Evolutionary conservation across 2,113 vertebrate species (phyloP), one percentile per base, ranked within the genome.

Genomic region (Rhegmatorhina hoffmannsi): DNA sequence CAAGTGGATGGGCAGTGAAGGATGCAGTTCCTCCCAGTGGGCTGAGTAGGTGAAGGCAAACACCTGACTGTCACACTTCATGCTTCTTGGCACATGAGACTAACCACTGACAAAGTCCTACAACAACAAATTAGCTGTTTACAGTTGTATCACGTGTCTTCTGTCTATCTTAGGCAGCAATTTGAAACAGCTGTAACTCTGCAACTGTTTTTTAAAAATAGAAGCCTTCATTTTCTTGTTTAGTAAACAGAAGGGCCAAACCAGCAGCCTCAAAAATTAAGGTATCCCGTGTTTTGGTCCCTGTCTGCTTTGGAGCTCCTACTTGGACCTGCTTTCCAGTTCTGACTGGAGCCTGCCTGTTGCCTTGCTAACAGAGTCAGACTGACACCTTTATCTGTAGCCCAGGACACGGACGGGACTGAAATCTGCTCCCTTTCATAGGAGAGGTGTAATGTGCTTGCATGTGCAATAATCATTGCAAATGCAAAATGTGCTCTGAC

Each of bases 21-120:
- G 50, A 33, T 25, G 9, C 0, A 0, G 43, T 55, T 59, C 2
- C 1, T 79, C 46, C 6, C 6, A 11, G 5, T 11, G 47, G 55
- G 46, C 40, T 17, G 43, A 53, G n/a, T 19, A 17, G 81, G 3
- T 44, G 23, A 52, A 62, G 56, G 13, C 66, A 53, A 43, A 31
- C 7, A 33, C 18, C 50, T 3, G 2, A 40, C 14, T 87, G n/a
- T 55, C 10, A 11, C 0, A 0, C 28, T 74, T 40, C 0, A 6
- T 56, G 44, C n/a, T 46, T 52, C 34, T 34, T 1, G 0, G 29
- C 33, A 40, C 2, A 1, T 2, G 20, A 29, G 16, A 6, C 9
- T 17, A 64, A 78, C 34, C 9, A 1, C 53, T 10, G 18, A 33
- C 10, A 36, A 28, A 58, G 31, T 38, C 17, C 16, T 47, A 78